These are phyloP conservation scores for Amblyopsis rosae DNA, from an alignment of 2,113 vertebrate species.

Conservation along the genomic window DNA sequence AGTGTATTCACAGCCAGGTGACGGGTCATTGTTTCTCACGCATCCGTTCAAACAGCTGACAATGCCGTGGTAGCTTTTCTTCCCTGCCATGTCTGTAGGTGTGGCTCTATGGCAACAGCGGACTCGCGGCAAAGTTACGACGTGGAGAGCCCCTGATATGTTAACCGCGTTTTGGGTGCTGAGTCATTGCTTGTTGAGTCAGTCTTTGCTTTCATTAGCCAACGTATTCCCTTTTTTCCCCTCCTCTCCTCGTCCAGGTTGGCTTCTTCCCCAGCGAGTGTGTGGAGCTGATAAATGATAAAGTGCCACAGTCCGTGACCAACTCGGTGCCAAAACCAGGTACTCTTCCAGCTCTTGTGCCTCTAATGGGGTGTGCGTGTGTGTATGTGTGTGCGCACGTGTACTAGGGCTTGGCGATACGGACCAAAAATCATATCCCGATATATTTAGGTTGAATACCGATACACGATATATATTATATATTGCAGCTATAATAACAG, in stretches of 20 bases:
- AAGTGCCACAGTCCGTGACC: slow-evolving; percentile 96
- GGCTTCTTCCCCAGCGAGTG: slow-evolving; percentile 98
- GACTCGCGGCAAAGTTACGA: neutral
- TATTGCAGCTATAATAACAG: too few relatives aligned
- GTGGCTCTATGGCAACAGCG: neutral
- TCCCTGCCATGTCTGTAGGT: neutral
- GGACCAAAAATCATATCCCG: too few relatives aligned
- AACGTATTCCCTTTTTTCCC: slow-evolving; percentile 9
- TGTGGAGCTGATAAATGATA: slow-evolving; percentile 97
- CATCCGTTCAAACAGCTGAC: neutral
- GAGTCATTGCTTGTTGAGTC: neutral
- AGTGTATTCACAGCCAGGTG: too few relatives aligned
- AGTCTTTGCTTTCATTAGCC: neutral
- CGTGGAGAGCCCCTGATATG: neutral
- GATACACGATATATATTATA: too few relatives aligned
- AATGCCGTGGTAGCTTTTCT: neutral
- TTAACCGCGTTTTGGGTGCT: neutral
- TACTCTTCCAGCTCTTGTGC: slow-evolving; percentile 53
- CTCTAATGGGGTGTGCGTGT: slow-evolving; percentile 18
- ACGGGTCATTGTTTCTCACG: too few relatives aligned
- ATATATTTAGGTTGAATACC: too few relatives aligned
- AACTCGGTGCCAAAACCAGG: slow-evolving; percentile 97
- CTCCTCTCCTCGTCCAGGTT: slow-evolving; percentile 76
- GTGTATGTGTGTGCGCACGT: neutral
- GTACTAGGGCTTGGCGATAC: too few relatives aligned